Base-by-base conservation (phyloP, 2,797 vertebrate genomes). In the Molossus alvarezi region DNA sequence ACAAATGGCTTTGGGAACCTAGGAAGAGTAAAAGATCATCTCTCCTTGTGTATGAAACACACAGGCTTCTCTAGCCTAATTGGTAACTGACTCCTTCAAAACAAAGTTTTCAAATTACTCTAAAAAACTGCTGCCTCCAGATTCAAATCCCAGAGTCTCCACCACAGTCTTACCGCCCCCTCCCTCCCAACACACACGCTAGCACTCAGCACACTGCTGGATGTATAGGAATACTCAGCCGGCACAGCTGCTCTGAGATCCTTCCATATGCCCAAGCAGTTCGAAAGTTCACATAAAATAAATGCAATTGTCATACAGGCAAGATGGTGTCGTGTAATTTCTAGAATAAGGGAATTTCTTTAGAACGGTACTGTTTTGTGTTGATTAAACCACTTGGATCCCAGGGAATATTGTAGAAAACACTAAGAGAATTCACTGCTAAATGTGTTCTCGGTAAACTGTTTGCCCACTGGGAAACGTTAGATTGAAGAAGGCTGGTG, bases 21-120 rank as follows among this genome's bases (percentile, higher is more conserved):
- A 94, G 94, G 57, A 57, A 86, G n/a, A 21, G 8, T 53, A 5
- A 67, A 80, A 82, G 92, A 73, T 88, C 23, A 75, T 48, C 45
- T 82, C 53, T 79, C 77, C 77, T 51, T 92, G 73, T 76, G 9
- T 64, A 20, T 20, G 57, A 60, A 97, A 88, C 77, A 80, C 25
- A 76, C 73, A 45, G 45, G 80, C 6, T 87, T 77, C 57, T 88
- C 48, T 84, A 91, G 93, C 45, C 57, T 86, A 76, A 88, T 83
- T 89, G 55, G 48, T 83, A 93, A 94, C 55, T 33, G 41, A 93
- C 29, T 64, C 81, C 48, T 94, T 67, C 77, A 90, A 85, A 88
- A 91, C 62, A 91, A 88, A 96, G 48, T 79, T 92, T 94, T 72
- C 69, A 75, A 88, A 81, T 45, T 58, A 76, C 33, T 77, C 25